These are phyloP conservation scores for Drosophila tsacasi DNA, from an alignment of 1,140 invertebrate genomes.

Conservation along the genomic window DNA sequence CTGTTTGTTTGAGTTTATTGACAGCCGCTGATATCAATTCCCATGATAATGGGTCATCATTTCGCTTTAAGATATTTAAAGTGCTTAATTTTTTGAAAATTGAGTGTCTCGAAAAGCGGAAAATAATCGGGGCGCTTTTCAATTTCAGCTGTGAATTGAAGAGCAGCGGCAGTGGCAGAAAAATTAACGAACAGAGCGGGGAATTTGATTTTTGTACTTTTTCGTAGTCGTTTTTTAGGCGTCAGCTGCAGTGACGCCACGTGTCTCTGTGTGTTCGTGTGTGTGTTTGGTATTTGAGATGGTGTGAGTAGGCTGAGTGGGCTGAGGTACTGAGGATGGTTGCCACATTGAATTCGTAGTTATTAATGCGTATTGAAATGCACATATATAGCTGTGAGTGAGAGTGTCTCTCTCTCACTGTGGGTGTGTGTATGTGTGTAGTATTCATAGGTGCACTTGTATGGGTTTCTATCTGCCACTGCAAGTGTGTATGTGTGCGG, in stretches of 20 bases:
- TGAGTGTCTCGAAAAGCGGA: conserved; percentile 16
- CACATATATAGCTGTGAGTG: conserved; percentile 53
- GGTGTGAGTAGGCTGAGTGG: conserved; percentile 7
- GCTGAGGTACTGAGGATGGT: conserved; percentile 34
- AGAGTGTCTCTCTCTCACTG: conserved; percentile 33
- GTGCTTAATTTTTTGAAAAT: neutral
- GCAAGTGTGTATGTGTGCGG: conserved; percentile 23
- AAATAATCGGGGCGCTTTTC: conserved; percentile 37
- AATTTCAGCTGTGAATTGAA: conserved; percentile 41
- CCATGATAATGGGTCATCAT: neutral
- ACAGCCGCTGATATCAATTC: conserved; percentile 4
- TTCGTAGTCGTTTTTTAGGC: conserved; percentile 80
- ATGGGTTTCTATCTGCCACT: conserved; percentile 39
- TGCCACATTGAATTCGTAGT: conserved; percentile 80
- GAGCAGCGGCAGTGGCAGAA: conserved; percentile 52
- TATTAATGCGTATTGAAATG: conserved; percentile 82
- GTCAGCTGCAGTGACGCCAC: conserved; percentile 59
- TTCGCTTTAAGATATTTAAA: conserved; percentile 15
- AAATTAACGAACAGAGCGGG: conserved; percentile 73
- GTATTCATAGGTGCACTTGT: conserved; percentile 44
- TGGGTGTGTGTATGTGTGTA: conserved; percentile 18
- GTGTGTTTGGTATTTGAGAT: conserved; percentile 2
- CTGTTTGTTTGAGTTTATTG: conserved; percentile 18
- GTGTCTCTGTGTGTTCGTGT: conserved; percentile 14
- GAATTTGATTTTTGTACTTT: conserved; percentile 79